These are phyloP conservation scores for Cantharis nigra DNA, from an alignment of 2,888 invertebrate species.

Conservation along the genomic window DNA sequence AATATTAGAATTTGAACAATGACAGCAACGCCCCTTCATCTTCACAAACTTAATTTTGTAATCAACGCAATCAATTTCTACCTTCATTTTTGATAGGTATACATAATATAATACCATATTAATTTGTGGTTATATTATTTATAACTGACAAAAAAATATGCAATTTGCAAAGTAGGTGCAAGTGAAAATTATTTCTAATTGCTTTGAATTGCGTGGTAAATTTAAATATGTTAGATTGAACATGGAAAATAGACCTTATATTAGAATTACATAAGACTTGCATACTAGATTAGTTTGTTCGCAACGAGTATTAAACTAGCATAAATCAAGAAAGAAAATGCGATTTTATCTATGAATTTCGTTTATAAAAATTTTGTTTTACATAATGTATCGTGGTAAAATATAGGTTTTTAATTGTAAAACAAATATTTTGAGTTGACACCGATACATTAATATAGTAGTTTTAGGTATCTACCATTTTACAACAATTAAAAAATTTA, in stretches of 20 bases:
- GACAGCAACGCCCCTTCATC: too few relatives aligned
- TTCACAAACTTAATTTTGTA: too few relatives aligned
- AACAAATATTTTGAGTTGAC: not conserved
- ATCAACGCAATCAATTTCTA: not conserved
- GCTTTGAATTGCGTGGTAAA: conserved; percentile 45
- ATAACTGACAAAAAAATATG: conserved; percentile 38
- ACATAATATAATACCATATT: too few relatives aligned
- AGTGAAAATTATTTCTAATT: conserved; percentile 51
- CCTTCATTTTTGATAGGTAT: not conserved
- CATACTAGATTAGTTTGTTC: conserved; percentile 7
- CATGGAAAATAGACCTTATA: conserved; percentile 22
- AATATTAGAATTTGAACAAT: too few relatives aligned
- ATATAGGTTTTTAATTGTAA: not conserved
- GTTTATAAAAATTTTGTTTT: not conserved
- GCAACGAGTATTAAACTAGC: conserved; percentile 17
- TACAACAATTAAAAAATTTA: not conserved
- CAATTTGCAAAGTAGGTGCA: conserved; percentile 45
- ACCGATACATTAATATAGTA: not conserved
- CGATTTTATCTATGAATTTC: conserved; percentile 15
- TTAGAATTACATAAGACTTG: conserved; percentile 11
- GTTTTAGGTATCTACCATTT: not conserved
- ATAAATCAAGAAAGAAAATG: conserved; percentile 23
- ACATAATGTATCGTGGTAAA: not conserved
- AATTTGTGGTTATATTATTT: not conserved
- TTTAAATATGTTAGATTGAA: conserved; percentile 29